Percentiles rank a stretch among this genome's conserved stretches.
phyloP scores from a whole-genome alignment of 1,140 invertebrate species.

The Tribolium castaneum region DNA sequence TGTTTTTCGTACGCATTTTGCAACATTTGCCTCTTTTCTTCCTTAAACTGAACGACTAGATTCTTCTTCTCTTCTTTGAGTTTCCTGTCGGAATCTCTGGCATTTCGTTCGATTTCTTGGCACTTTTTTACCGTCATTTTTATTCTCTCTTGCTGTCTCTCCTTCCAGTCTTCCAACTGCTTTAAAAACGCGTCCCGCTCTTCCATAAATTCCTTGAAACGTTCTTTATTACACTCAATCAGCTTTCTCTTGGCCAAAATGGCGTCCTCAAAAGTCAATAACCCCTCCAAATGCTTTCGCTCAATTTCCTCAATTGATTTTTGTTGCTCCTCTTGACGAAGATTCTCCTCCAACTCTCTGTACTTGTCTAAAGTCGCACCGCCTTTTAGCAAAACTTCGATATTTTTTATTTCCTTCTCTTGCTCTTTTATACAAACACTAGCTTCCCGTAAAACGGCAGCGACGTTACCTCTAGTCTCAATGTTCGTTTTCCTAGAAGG shows the following conservation, averaged over 20 bases:
- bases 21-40: slow-evolving; percentile 64
- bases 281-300: slow-evolving; percentile 68
- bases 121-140: slow-evolving; percentile 63
- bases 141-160: slow-evolving; percentile 64
- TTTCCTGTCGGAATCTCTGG: slow-evolving; percentile 65
- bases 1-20: slow-evolving; percentile 63
- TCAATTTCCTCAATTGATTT: slow-evolving; percentile 66
- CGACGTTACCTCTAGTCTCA: slow-evolving; percentile 64
- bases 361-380: slow-evolving; percentile 63
- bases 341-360: slow-evolving; percentile 63
- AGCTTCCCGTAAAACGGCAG: slow-evolving; percentile 66
- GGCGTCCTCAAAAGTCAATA: slow-evolving; percentile 69
- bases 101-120: slow-evolving; percentile 64
- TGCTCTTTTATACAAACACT: slow-evolving; percentile 64
- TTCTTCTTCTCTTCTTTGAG: slow-evolving; percentile 63
- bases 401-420: slow-evolving; percentile 67
- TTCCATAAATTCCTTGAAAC: slow-evolving; percentile 65
- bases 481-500: slow-evolving; percentile 53
- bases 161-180: slow-evolving; percentile 67
- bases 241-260: slow-evolving; percentile 66
- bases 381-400: slow-evolving; percentile 65
- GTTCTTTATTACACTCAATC: slow-evolving; percentile 65
- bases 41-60: slow-evolving; percentile 63
- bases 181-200: slow-evolving; percentile 64
- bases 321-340: slow-evolving; percentile 65